Evolutionary conservation across 1,140 invertebrate genomes (phyloP), one percentile per base, ranked within the genome.

Genomic region (Drosophila erecta): DNA sequence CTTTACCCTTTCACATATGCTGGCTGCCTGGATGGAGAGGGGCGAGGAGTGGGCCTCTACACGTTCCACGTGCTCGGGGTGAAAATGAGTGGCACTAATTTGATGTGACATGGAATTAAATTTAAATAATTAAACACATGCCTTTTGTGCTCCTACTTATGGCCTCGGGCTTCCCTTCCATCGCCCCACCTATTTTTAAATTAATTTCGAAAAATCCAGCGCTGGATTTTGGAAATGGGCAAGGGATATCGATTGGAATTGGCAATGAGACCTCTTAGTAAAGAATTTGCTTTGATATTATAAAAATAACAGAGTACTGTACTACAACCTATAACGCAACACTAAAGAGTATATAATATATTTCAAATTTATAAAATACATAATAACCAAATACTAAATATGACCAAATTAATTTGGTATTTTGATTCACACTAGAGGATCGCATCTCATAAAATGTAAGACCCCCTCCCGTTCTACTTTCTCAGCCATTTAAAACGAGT

Each of bases 101-200:
- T 89, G 76, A 89, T 66, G 83, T 73, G 84, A 83, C 84, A 84
- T 65, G 76, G 80, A 87, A 89, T 87, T 87, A 84, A 87, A 87
- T 89, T 89, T 87, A 80, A 87, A 87, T 87, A 90, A 87, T 89
- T 87, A 87, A 85, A 87, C 74, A 56, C 61, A 71, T 85, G 78
- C 69, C 60, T 67, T 78, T 77, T 78, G 74, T 81, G 59, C 17
- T 53, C 27, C 27, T 38, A 8, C 56, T 41, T 37, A 43, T 20
- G 30, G 12, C 43, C 30, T 17, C 2, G 20, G 37, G 50, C 41
- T 15, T 46, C 15, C 10, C 35, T 30, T 74, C 41, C 49, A 37
- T 27, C n/a, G 33, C 24, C 27, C 8, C 20, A 11, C 15, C 44
- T 55, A n/a, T 50, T 35, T 70, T 57, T 57, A 27, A 70, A 56